These are phyloP conservation scores for Heteromurus nitidus DNA, from an alignment of 2,888 invertebrate genomes.

Conservation along the genomic window DNA sequence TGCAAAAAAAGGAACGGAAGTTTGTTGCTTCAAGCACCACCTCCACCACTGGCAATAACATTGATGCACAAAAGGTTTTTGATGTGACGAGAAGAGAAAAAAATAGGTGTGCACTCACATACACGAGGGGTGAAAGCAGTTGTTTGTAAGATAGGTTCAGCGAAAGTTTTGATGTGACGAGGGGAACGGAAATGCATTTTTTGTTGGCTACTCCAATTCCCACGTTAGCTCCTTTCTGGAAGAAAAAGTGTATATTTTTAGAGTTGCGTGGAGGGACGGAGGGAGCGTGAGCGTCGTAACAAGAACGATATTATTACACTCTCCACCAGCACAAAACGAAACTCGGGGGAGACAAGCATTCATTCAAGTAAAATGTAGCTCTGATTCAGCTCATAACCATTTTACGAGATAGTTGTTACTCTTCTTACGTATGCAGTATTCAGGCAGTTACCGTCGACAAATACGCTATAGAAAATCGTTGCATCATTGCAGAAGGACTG, in stretches of 20 bases:
- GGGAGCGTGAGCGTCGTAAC: not conserved
- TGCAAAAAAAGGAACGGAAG: too few species aligned
- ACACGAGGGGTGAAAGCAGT: not conserved
- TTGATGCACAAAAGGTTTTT: constrained; percentile 57
- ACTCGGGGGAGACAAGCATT: not conserved
- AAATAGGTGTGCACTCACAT: not conserved
- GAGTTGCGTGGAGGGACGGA: not conserved
- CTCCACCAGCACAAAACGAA: not conserved
- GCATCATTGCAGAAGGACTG: not conserved
- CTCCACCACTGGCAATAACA: constrained; percentile 27
- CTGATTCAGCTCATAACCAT: constrained; percentile 13
- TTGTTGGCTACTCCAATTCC: constrained; percentile 22
- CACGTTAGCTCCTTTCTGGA: not conserved
- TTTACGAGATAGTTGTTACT: constrained; percentile 4
- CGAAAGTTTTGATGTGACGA: too few species aligned
- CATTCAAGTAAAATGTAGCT: not conserved
- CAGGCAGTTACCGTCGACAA: constrained; percentile 1
- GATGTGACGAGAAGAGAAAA: constrained; percentile 6
- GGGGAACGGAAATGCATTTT: too few species aligned
- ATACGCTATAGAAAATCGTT: not conserved
- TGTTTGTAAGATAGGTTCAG: too few species aligned
- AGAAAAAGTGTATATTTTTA: too few species aligned
- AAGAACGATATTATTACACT: constrained; percentile 1
- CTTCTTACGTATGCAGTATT: too few species aligned
- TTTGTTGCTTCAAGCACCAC: constrained; percentile 30